Evolutionary conservation across 2,113 vertebrate species (phyloP).

Genomic region (Psittacus erithacus): DNA sequence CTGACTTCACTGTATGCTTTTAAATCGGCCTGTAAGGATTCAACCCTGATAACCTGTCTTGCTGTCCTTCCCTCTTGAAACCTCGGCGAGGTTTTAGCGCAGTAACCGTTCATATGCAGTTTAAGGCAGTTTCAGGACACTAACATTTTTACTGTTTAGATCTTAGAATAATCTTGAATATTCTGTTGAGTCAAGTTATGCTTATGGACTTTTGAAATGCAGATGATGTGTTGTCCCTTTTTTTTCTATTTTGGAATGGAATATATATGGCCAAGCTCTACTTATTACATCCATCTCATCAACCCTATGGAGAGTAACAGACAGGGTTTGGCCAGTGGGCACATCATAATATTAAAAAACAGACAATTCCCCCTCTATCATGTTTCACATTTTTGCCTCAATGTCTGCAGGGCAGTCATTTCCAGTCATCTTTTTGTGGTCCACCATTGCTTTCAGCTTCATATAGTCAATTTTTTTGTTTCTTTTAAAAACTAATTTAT

Average conservation of each 20-base stretch:
- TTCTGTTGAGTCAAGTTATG: background rate
- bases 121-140: background rate
- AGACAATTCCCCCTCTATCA: background rate
- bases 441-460: background rate
- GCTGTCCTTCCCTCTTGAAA: background rate
- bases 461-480: background rate
- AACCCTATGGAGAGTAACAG: background rate
- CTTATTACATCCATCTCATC: background rate
- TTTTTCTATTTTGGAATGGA: background rate
- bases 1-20: background rate
- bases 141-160: background rate
- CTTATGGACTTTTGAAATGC: background rate
- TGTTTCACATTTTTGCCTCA: background rate
- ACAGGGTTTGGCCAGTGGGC: background rate
- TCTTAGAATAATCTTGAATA: background rate
- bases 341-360: background rate
- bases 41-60: background rate
- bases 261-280: background rate
- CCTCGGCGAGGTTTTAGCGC: background rate
- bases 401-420: background rate
- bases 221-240: background rate
- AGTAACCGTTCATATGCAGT: background rate
- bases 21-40: background rate
- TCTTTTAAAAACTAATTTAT: background rate
- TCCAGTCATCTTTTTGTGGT: background rate